phyloP scores from a whole-genome alignment of 1,140 invertebrate species.

The Zaprionus lachaisei region DNA sequence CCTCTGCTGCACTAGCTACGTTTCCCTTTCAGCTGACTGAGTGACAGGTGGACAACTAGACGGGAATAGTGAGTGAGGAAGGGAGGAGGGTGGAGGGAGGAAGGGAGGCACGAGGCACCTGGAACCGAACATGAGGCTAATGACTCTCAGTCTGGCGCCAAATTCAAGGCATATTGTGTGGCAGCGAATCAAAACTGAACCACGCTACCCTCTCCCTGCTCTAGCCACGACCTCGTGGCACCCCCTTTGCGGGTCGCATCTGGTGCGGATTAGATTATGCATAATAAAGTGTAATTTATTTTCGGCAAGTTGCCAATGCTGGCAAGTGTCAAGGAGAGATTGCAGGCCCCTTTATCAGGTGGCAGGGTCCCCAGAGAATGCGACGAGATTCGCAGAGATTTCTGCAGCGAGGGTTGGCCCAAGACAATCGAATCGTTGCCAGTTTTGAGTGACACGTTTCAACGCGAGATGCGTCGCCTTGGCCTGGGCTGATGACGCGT shows the following conservation, averaged over 20 bases:
- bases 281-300: conserved; percentile 83
- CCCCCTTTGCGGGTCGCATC: conserved; percentile 51
- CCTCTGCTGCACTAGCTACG: not conserved
- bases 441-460: conserved; percentile 71
- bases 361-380: conserved; percentile 44
- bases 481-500: conserved; percentile 32
- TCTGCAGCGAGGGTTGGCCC: conserved; percentile 14
- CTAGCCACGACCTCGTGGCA: not conserved
- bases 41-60: conserved; percentile 39
- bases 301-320: conserved; percentile 56
- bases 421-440: conserved; percentile 52
- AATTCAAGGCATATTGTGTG: conserved; percentile 44
- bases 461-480: conserved; percentile 35
- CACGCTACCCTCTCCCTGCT: not conserved
- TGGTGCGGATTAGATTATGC: conserved; percentile 81
- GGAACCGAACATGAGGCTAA: conserved; percentile 36
- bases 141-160: conserved; percentile 31
- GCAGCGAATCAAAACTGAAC: conserved; percentile 18
- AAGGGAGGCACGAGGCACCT: not conserved
- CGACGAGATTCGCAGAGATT: conserved; percentile 46
- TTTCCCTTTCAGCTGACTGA: conserved; percentile 1
- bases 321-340: conserved; percentile 32
- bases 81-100: not conserved
- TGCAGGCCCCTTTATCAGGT: conserved; percentile 27
- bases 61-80: not conserved